These are phyloP conservation scores for Coracopsis vasa DNA, from an alignment of 2,113 vertebrate genomes.

Conservation along the genomic window DNA sequence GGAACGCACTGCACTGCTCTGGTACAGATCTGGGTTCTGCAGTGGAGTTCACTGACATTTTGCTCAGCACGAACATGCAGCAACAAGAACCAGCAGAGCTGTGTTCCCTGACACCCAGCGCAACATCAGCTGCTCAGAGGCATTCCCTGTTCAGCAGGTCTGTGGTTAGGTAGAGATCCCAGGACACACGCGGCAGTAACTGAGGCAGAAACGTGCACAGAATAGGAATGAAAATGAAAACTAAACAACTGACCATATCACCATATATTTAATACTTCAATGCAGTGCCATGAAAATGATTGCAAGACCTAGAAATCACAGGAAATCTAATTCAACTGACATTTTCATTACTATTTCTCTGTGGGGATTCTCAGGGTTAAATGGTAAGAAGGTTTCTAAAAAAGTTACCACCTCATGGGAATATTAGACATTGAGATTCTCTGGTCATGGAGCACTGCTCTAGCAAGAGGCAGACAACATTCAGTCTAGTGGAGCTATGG, in stretches of 20 bases:
- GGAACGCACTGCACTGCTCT: not conserved
- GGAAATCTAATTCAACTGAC: not conserved
- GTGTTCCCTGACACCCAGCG: not conserved
- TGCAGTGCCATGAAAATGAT: not conserved
- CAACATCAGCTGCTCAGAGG: not conserved
- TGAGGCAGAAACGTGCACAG: not conserved
- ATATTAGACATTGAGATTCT: not conserved
- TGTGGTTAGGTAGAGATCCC: rapidly evolving
- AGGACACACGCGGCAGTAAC: not conserved
- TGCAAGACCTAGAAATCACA: not conserved
- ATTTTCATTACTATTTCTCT: not conserved
- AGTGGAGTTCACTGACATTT: rapidly evolving
- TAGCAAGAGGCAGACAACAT: not conserved
- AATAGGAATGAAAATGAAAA: rapidly evolving
- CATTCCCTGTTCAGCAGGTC: rapidly evolving
- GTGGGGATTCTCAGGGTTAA: not conserved
- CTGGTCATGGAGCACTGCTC: not conserved
- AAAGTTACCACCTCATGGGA: not conserved
- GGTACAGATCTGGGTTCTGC: not conserved
- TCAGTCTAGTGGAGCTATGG: not conserved
- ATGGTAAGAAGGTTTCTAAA: not conserved
- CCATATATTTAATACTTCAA: not conserved
- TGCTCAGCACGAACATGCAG: not conserved
- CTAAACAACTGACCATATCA: rapidly evolving
- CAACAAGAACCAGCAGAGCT: not conserved